A percentile compares a stretch with the other conserved stretches of the same genome.
These are phyloP conservation scores for Ectropis grisescens DNA, from an alignment of 1,140 invertebrate species.

Conservation along the genomic window DNA sequence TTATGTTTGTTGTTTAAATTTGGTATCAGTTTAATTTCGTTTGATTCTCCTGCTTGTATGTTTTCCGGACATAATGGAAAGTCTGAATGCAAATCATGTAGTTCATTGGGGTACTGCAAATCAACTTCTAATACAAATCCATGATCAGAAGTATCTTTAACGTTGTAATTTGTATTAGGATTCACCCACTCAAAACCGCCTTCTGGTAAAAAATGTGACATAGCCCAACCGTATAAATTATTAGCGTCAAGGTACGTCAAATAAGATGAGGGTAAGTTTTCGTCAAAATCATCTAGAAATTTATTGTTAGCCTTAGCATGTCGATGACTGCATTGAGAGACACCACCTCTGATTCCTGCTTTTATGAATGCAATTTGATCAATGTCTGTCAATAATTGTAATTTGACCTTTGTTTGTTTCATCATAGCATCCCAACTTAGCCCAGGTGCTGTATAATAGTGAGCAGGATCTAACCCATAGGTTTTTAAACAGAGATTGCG, in stretches of 20 bases:
- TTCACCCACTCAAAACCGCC: background rate
- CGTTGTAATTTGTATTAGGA: slow-evolving; percentile 25
- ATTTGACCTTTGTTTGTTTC: slow-evolving; percentile 26
- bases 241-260: slow-evolving; percentile 68
- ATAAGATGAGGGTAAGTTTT: slow-evolving; percentile 27
- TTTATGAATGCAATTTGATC: slow-evolving; percentile 44
- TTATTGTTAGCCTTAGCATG: slow-evolving; percentile 60
- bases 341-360: slow-evolving; percentile 41
- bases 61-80: slow-evolving; percentile 64
- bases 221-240: slow-evolving; percentile 70
- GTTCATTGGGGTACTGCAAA: slow-evolving; percentile 25
- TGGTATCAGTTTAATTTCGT: slow-evolving; percentile 35
- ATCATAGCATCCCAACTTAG: slow-evolving; percentile 43
- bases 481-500: slow-evolving; percentile 21
- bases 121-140: slow-evolving; percentile 71
- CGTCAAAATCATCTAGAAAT: slow-evolving; percentile 56
- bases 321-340: slow-evolving; percentile 39
- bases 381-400: slow-evolving; percentile 50
- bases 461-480: slow-evolving; percentile 39
- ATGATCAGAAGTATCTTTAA: slow-evolving; percentile 1
- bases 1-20: slow-evolving; percentile 43
- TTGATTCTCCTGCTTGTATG: slow-evolving; percentile 6
- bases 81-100: slow-evolving; percentile 69
- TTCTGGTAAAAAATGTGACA: slow-evolving; percentile 54
- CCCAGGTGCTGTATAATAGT: slow-evolving; percentile 45